Base-by-base conservation (phyloP, 2,113 vertebrate genomes). In the Prinia subflava region DNA sequence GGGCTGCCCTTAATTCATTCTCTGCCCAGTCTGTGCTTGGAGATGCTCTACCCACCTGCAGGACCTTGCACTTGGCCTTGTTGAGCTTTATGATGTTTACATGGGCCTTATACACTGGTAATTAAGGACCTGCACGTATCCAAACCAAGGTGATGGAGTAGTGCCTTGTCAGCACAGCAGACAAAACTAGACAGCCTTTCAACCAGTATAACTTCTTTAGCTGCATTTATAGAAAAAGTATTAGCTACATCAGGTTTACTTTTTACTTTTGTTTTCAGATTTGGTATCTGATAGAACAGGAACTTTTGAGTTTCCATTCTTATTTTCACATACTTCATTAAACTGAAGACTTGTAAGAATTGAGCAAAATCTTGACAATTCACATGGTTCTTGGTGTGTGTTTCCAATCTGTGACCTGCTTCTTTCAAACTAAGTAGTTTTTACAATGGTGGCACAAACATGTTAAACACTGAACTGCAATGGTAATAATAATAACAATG, bases 251-350 rank as follows among this genome's bases (percentile, higher is more conserved):
- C 68, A 65, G 18, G 13, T 70, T 94, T 90, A 65, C 30, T 62
- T 93, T 85, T 93, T 75, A 63, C 42, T 94, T 96, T 94, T 77
- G 42, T 67, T 79, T 67, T 83, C 85, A 77, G 33, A 46, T 69
- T 94, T 44, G 65, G 12, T 53, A 50, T 73, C 33, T 74, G 75
- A 90, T 62, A 67, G 25, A 92, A 73, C 15, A 65, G 79, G 55
- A 74, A 80, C 46, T 67, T 90, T 21, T 25, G 59, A 50, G 23
- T 83, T 83, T 93, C 47, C 42, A 25, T 63, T 90, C 41, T 35
- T 64, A 63, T 92, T 74, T 92, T 90, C 37, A 20, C 13, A 23
- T 52, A 20, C 13, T 57, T 86, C 25, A 47, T 67, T 67, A 41
- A 88, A 70, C 27, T 3, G 30, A 85, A 60, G 35, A 31, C 50